Evolutionary conservation across 2,888 invertebrate genomes (phyloP).

Genomic region (Agapostemon virescens): DNA sequence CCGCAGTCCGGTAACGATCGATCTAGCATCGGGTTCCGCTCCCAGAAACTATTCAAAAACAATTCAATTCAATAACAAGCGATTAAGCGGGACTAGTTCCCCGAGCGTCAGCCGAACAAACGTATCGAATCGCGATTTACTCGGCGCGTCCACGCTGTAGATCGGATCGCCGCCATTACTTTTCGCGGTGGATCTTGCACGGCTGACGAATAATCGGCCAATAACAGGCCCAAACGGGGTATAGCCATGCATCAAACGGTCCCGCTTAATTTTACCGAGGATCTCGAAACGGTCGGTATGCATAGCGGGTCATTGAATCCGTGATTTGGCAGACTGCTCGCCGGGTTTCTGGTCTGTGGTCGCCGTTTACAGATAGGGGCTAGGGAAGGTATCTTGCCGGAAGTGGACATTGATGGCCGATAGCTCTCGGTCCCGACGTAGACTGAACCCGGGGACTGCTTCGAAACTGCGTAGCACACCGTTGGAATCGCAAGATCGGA

Average conservation of each 20-base stretch:
- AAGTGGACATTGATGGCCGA: slow-evolving; percentile 68
- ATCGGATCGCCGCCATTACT: slow-evolving; percentile 6
- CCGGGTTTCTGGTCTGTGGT: slow-evolving; percentile 25
- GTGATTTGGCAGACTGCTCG: slow-evolving; percentile 49
- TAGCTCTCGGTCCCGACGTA: slow-evolving; percentile 51
- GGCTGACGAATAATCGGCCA: slow-evolving; percentile 20
- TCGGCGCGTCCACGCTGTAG: background rate
- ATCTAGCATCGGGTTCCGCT: background rate
- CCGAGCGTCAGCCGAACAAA: background rate
- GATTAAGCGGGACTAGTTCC: slow-evolving; percentile 16
- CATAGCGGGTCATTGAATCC: slow-evolving; percentile 53
- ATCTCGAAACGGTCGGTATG: slow-evolving; percentile 4
- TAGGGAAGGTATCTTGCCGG: slow-evolving; percentile 63
- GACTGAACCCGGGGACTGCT: slow-evolving; percentile 44
- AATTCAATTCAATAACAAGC: slow-evolving; percentile 34
- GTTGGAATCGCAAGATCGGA: slow-evolving; percentile 58
- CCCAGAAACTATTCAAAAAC: slow-evolving; percentile 34
- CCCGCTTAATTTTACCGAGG: slow-evolving; percentile 17
- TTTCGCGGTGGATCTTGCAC: background rate
- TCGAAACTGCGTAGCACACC: slow-evolving; percentile 58
- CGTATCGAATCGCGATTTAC: slow-evolving; percentile 7
- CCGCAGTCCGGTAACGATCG: background rate
- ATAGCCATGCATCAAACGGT: background rate
- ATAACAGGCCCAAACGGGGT: slow-evolving; percentile 9
- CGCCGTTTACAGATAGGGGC: slow-evolving; percentile 42